phyloP scores from a whole-genome alignment of 2,797 vertebrate species.

The Artibeus lituratus region DNA sequence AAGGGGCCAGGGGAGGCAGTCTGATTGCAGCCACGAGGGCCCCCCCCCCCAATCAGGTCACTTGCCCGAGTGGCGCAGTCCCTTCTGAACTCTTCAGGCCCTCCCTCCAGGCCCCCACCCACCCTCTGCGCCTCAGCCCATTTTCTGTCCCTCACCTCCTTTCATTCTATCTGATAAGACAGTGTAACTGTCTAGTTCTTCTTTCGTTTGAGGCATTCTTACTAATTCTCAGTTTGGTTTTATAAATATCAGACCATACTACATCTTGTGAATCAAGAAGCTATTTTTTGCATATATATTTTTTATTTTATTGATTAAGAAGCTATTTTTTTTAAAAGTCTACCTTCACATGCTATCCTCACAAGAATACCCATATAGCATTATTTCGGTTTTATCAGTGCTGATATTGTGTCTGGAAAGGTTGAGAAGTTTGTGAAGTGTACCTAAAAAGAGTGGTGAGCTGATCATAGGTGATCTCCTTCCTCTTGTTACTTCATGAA shows the following conservation, averaged over 20 bases:
- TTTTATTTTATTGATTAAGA: too few relatives aligned
- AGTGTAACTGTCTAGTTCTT: neutral
- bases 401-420: neutral
- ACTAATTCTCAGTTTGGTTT: neutral
- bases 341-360: neutral
- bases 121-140: neutral
- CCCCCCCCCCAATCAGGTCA: neutral
- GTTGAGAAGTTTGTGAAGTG: neutral
- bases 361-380: neutral
- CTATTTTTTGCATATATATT: too few relatives aligned
- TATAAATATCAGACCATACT: neutral
- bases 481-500: constrained; percentile 23
- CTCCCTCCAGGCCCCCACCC: neutral
- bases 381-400: neutral
- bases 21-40: neutral
- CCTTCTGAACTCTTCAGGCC: neutral
- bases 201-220: neutral
- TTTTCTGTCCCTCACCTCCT: neutral
- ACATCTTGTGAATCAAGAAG: neutral
- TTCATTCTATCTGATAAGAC: constrained; percentile 36
- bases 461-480: neutral
- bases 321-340: neutral
- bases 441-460: neutral
- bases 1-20: constrained; percentile 40
- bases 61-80: neutral